Evolutionary conservation across 2,888 invertebrate genomes (phyloP), one percentile per base, ranked within the genome.

Genomic region (Eilema griseolum): DNA sequence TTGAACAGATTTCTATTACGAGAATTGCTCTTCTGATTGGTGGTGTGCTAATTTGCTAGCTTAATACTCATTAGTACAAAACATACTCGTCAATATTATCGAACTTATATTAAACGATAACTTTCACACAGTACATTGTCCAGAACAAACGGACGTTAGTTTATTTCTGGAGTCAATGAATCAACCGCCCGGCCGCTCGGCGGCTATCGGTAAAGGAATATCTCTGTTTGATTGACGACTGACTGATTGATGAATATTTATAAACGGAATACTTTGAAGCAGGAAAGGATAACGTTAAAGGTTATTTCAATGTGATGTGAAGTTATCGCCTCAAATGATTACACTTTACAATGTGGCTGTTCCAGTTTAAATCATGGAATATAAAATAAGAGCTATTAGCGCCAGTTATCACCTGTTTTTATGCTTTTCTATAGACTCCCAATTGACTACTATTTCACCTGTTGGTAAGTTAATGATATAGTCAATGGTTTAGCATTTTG

Each of bases 101-200:
- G 20, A 46, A 20, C 46, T 20, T 46, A 46, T 7, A 46, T 41
- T 20, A 26, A 24, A 20, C 16, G 1, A 62, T 41, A 16, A 41
- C 20, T 62, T 26, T 24, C 37, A 24, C n/a, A 24, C 23, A 62
- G 11, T 26, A 41, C 41, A 41, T 20, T 20, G 26, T 5, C 14
- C 11, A 16, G 20, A 26, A 24, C 24, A 16, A 41, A 20, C 14
- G 20, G 62, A 62, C 24, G 37, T 10, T 62, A 24, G 26, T 41
- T 26, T 62, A 62, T 62, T 62, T 62, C 41, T 62, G 62, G 41
- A 26, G 41, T 62, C 41, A 26, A 62, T 62, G 37, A 62, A 61
- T 62, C 62, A 41, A 1, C 37, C 37, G 1, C 37, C 37, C 12
- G 14, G 41, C 62, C 26, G 41, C 52, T 52, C n/a, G 52, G 10